These are phyloP conservation scores for Hyles vespertilio DNA, from an alignment of 1,140 invertebrate species.

Conservation along the genomic window DNA sequence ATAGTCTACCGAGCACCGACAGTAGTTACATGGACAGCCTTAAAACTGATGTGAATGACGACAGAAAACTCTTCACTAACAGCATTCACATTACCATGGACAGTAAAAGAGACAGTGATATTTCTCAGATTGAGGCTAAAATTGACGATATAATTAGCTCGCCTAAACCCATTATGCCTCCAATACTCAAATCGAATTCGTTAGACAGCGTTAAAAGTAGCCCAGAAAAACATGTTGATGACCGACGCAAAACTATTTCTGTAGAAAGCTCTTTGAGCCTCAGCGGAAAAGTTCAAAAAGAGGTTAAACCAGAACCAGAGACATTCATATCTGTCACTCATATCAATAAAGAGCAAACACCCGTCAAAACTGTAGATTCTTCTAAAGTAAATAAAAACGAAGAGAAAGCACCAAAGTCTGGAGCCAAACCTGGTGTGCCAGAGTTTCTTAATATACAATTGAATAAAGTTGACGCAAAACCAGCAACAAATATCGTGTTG, in stretches of 20 bases:
- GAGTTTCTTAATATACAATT: slow-evolving; percentile 84
- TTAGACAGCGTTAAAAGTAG: slow-evolving; percentile 78
- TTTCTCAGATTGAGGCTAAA: slow-evolving; percentile 73
- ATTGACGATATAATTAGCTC: slow-evolving; percentile 75
- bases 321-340: slow-evolving; percentile 65
- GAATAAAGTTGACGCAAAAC: slow-evolving; percentile 80
- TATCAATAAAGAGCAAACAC: slow-evolving; percentile 55
- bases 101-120: slow-evolving; percentile 63
- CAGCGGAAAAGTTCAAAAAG: slow-evolving; percentile 38
- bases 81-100: slow-evolving; percentile 60
- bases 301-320: slow-evolving; percentile 48
- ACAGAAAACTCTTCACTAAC: slow-evolving; percentile 57
- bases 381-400: slow-evolving; percentile 59
- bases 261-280: slow-evolving; percentile 67
- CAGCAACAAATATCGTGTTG: slow-evolving; percentile 77
- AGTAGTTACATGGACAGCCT: slow-evolving; percentile 69
- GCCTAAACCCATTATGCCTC: slow-evolving; percentile 68
- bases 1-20: slow-evolving; percentile 66
- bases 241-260: slow-evolving; percentile 69
- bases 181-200: slow-evolving; percentile 75
- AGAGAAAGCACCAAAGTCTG: slow-evolving; percentile 59
- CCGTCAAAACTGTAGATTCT: slow-evolving; percentile 37
- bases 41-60: slow-evolving; percentile 56
- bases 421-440: slow-evolving; percentile 69
- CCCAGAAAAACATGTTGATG: slow-evolving; percentile 65